These are phyloP conservation scores for Neoascia interrupta DNA, from an alignment of 2,888 invertebrate species.

Conservation along the genomic window DNA sequence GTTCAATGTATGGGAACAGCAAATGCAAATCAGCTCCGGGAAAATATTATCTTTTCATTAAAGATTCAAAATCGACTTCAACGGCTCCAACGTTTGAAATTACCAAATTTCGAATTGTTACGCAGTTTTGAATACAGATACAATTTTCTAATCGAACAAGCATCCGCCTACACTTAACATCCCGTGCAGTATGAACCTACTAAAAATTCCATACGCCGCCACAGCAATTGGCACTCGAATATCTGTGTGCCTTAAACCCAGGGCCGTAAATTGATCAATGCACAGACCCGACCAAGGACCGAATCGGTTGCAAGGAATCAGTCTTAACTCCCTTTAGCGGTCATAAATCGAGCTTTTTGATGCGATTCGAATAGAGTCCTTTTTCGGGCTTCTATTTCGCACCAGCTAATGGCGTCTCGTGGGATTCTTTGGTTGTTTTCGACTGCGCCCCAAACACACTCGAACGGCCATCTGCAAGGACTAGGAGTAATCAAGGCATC, in stretches of 20 bases:
- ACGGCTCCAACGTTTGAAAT: neutral
- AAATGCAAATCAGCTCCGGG: constrained; percentile 19
- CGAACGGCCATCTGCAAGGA: neutral
- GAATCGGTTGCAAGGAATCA: constrained; percentile 21
- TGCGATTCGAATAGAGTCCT: constrained; percentile 1
- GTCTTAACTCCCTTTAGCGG: constrained; percentile 7
- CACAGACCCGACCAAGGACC: constrained; percentile 5
- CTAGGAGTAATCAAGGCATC: neutral
- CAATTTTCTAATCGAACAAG: neutral
- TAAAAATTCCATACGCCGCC: too few relatives aligned
- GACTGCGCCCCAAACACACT: constrained; percentile 4
- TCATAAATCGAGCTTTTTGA: constrained; percentile 45
- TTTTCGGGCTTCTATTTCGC: neutral
- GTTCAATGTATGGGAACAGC: too few relatives aligned
- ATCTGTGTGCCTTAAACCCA: constrained; percentile 30
- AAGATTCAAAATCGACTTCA: constrained; percentile 43
- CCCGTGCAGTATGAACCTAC: neutral
- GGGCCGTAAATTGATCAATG: constrained; percentile 42
- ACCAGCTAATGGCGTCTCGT: constrained; percentile 4
- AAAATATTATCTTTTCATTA: constrained; percentile 41
- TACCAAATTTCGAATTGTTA: constrained; percentile 1
- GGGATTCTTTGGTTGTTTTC: constrained; percentile 33
- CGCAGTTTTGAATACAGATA: neutral
- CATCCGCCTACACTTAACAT: neutral
- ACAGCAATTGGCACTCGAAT: constrained; percentile 24